These are phyloP conservation scores for Gadus macrocephalus DNA, from an alignment of 2,113 vertebrate species.

Conservation along the genomic window DNA sequence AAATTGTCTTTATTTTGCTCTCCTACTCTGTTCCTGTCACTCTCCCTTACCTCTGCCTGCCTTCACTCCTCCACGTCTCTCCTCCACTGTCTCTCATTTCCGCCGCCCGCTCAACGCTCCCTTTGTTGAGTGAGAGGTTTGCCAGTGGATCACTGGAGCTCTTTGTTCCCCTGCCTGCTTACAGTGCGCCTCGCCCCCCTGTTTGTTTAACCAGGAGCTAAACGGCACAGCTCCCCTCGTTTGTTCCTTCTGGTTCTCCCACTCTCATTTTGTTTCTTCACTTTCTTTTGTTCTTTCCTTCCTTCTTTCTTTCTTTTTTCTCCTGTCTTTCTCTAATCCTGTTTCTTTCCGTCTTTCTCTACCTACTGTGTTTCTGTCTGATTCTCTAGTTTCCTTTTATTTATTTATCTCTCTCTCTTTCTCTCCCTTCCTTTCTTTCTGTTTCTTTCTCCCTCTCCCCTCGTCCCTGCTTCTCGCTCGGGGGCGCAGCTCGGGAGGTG, in stretches of 20 bases:
- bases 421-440: conserved; percentile 7
- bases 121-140: conserved; percentile 68
- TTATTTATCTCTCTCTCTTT: conserved; percentile 27
- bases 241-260: conserved; percentile 35
- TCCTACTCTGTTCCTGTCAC: conserved; percentile 37
- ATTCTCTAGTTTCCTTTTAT: conserved; percentile 21
- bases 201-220: conserved; percentile 77
- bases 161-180: conserved; percentile 57
- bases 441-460: neutral
- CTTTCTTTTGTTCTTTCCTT: conserved; percentile 6
- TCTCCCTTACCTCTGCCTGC: conserved; percentile 36
- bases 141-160: conserved; percentile 47
- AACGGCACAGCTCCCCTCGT: conserved; percentile 40
- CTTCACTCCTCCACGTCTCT: conserved; percentile 35
- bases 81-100: conserved; percentile 25
- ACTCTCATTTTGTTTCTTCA: conserved; percentile 40
- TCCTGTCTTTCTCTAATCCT: conserved; percentile 34
- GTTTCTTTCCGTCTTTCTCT: conserved; percentile 25
- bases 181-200: conserved; percentile 57
- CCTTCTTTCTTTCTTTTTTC: conserved; percentile 18
- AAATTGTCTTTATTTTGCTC: conserved; percentile 60
- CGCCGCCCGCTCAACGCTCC: conserved; percentile 27
- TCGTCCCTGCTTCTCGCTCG: conserved; percentile 60
- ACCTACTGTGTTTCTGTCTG: neutral
- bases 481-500: conserved; percentile 72